Evolutionary conservation across 2,797 vertebrate genomes (phyloP).

Genomic region (Sparidentex hasta): DNA sequence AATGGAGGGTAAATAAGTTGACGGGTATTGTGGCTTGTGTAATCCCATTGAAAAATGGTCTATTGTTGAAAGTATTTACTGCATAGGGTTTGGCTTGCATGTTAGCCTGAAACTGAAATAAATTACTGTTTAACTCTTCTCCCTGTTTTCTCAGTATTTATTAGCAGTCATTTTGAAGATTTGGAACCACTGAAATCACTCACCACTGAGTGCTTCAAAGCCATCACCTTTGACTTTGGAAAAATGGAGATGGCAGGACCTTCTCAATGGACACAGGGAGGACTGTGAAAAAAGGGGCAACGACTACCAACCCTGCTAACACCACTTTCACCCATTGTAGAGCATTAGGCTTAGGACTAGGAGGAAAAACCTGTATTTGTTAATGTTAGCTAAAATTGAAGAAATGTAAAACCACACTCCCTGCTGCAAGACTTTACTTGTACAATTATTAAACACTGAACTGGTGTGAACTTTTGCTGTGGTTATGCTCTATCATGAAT

Average conservation of each 20-base stretch:
- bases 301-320: neutral
- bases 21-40: too few species aligned
- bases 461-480: neutral
- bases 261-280: neutral
- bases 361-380: too few species aligned
- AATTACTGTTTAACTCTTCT: neutral
- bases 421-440: neutral
- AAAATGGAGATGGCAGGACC: neutral
- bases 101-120: neutral
- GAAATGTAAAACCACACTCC: neutral
- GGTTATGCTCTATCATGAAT: neutral
- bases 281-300: neutral
- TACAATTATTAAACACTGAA: neutral
- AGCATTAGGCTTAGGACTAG: neutral
- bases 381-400: neutral
- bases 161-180: neutral
- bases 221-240: neutral
- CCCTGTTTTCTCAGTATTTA: constrained; percentile 4
- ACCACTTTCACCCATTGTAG: neutral
- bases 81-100: neutral
- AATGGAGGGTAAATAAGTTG: too few species aligned
- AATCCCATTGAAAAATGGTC: too few species aligned
- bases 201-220: neutral
- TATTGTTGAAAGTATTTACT: too few species aligned
- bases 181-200: neutral